These are phyloP conservation scores for Epizoanthus scotinus DNA, from an alignment of 92 coral and sea anemone genomes.

Conservation along the genomic window DNA sequence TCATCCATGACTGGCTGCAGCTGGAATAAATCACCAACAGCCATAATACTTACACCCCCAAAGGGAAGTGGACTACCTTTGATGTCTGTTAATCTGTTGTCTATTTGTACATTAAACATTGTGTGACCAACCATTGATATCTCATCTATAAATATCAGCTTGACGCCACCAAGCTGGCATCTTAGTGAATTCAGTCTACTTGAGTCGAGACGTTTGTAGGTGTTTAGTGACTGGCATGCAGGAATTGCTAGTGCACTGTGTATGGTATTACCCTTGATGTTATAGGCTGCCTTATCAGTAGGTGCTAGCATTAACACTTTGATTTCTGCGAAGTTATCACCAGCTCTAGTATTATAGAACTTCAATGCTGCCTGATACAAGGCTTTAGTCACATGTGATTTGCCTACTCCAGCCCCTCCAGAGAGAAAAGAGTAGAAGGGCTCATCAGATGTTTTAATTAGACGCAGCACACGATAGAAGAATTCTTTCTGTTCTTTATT, in stretches of 20 bases:
- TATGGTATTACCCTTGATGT: constrained; percentile 55
- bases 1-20: constrained; percentile 64
- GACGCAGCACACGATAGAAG: constrained; percentile 68
- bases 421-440: constrained; percentile 62
- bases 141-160: too few species aligned
- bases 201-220: constrained; percentile 65
- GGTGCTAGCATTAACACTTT: constrained; percentile 69
- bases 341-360: constrained; percentile 63
- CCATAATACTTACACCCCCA: constrained; percentile 30
- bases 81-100: constrained; percentile 13
- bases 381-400: constrained; percentile 69
- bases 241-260: constrained; percentile 63
- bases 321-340: constrained; percentile 44
- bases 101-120: too few species aligned
- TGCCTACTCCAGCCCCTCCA: constrained; percentile 84
- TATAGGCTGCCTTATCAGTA: constrained; percentile 57
- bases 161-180: too few species aligned
- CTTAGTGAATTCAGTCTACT: constrained; percentile 64
- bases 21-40: constrained; percentile 65
- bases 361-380: constrained; percentile 73
- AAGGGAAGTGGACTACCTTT: constrained; percentile 42
- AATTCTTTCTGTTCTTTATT: constrained; percentile 65
- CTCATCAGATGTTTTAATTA: constrained; percentile 65
- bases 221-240: constrained; percentile 62
- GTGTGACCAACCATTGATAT: too few species aligned